Evolutionary conservation across 2,113 vertebrate species (phyloP), one percentile per base, ranked within the genome.

Genomic region (Catagonus wagneri): DNA sequence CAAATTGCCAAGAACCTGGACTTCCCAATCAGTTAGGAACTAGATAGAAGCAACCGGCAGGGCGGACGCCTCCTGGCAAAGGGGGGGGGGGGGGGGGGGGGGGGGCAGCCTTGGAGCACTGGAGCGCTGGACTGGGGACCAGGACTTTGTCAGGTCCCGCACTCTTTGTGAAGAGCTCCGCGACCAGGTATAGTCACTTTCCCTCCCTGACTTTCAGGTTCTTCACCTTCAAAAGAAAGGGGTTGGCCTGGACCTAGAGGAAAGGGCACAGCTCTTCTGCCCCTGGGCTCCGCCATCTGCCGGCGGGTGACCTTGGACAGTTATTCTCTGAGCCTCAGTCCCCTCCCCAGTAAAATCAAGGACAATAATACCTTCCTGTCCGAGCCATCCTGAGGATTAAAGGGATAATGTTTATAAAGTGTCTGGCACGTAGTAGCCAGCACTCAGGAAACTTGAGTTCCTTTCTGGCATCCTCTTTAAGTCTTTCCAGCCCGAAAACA

Each of bases 211-310:
- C 44, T 78, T 83, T 95, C 78, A 75, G 76, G 54, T 84, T 94
- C 83, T 71, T 91, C 61, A 81, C 86, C 81, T 85, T 75, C 36
- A 94, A 81, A 96, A 93, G 83, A 88, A 83, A 94, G 63, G 39
- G 10, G 29, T 90, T 84, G 60, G 54, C 76, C 44, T 75, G 60
- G 63, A 83, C 86, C 34, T 52, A 34, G 60, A 80, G 85, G 69
- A 94, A 90, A 84, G 60, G 39, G 27, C 29, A 58, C 2, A 19
- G 44, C 8, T 78, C 22, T 25, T n/a, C 58, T 50, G 68, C 52
- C 50, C 72, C 72, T 34, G 71, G 29, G 36, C 36, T 85, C 63
- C 88, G 72, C 27, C 29, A 19, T 75, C 52, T 22, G 14, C 32
- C 34, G 25, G 36, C 7, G 34, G 54, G 63, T 78, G 72, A 89